These are phyloP conservation scores for Onychomys arenicola DNA, from an alignment of 2,797 vertebrate genomes.

Conservation along the genomic window DNA sequence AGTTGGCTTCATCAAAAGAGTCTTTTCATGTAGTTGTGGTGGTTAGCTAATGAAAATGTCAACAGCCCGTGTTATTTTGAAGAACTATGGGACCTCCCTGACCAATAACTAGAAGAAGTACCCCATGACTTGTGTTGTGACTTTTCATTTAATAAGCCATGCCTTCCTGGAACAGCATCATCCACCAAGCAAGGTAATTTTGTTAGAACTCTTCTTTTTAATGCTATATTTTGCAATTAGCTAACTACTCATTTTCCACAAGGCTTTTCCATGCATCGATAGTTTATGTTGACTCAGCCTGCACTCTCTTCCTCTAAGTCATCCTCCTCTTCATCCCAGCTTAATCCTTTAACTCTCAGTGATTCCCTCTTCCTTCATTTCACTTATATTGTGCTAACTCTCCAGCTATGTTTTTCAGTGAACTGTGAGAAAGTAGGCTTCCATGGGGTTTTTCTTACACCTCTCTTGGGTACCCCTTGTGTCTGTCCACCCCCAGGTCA, in stretches of 20 bases:
- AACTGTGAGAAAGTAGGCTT: too few species aligned
- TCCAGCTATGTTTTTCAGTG: not conserved
- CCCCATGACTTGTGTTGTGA: not conserved
- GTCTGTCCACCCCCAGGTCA: accelerated
- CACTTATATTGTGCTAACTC: not conserved
- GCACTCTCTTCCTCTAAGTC: not conserved
- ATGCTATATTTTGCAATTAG: not conserved
- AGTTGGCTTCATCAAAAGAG: not conserved
- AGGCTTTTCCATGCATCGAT: not conserved
- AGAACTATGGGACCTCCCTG: not conserved
- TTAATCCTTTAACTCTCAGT: not conserved
- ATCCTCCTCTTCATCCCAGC: not conserved
- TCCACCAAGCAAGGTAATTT: not conserved
- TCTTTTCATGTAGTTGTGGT: not conserved
- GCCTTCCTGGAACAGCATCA: not conserved
- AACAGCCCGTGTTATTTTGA: not conserved
- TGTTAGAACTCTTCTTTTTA: not conserved
- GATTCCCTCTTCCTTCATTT: not conserved
- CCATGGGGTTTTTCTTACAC: not conserved
- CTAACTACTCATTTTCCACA: not conserved
- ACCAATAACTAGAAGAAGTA: not conserved
- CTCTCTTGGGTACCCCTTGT: not conserved
- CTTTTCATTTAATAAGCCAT: not conserved
- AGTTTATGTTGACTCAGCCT: not conserved
- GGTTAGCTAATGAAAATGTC: not conserved